These are phyloP conservation scores for Muntiacus reevesi DNA, from an alignment of 2,113 vertebrate species.

Conservation along the genomic window DNA sequence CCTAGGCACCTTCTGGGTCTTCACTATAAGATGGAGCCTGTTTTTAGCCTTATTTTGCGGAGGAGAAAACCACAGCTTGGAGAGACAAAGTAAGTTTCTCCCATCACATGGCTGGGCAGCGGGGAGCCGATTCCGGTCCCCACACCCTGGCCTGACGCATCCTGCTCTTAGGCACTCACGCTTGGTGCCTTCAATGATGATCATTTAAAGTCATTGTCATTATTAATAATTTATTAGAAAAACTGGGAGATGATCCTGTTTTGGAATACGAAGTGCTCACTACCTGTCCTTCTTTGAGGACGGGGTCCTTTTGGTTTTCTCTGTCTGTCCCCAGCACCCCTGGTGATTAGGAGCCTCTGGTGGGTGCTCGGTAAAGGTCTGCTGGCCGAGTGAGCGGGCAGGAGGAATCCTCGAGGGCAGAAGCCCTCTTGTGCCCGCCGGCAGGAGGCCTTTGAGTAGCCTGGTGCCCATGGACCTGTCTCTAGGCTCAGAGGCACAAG, in stretches of 20 bases:
- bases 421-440: not conserved
- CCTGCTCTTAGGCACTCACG: not conserved
- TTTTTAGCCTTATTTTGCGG: not conserved
- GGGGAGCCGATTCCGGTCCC: not conserved
- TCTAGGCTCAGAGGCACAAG: not conserved
- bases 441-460: not conserved
- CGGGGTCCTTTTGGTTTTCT: not conserved
- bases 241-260: not conserved
- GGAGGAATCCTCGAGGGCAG: not conserved
- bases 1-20: not conserved
- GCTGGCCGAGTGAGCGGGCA: not conserved
- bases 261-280: not conserved
- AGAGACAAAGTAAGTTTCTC: not conserved
- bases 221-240: not conserved
- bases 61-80: not conserved
- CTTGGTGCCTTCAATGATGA: not conserved
- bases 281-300: not conserved
- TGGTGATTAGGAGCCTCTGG: not conserved
- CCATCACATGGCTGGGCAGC: not conserved
- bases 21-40: not conserved
- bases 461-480: not conserved
- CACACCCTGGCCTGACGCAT: not conserved
- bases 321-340: not conserved
- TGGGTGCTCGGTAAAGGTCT: not conserved
- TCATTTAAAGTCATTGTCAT: not conserved